These are phyloP conservation scores for Hypanus sabinus DNA, from an alignment of 2,113 vertebrate species.

Conservation along the genomic window DNA sequence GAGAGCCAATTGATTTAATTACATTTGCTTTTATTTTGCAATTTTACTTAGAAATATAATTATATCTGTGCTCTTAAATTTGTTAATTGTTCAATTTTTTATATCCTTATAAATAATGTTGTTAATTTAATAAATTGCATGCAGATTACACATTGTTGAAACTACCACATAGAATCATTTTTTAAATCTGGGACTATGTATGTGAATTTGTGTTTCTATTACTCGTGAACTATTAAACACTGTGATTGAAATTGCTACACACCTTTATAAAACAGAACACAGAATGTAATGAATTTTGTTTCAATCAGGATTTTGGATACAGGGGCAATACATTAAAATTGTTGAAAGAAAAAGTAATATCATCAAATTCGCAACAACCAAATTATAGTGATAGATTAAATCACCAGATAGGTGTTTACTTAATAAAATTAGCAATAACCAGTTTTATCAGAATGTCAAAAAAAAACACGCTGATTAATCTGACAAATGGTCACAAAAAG, in stretches of 20 bases:
- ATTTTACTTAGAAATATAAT: not conserved
- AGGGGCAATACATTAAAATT: not conserved
- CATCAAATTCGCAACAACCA: not conserved
- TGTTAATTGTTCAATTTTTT: not conserved
- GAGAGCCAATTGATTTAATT: too few species aligned
- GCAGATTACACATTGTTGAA: not conserved
- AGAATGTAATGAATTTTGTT: not conserved
- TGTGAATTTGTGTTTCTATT: not conserved
- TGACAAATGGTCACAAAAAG: not conserved
- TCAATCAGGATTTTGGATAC: not conserved
- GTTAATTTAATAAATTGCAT: not conserved
- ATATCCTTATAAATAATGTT: not conserved
- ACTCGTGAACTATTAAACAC: not conserved
- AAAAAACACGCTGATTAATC: not conserved
- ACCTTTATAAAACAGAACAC: not conserved
- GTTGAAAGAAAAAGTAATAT: not conserved
- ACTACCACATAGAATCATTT: not conserved
- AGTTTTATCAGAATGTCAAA: not conserved
- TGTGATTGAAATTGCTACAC: not conserved
- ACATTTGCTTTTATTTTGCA: too few species aligned
- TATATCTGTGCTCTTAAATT: not conserved
- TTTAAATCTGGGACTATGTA: not conserved
- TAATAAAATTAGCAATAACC: not conserved
- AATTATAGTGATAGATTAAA: not conserved
- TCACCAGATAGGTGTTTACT: not conserved